Evolutionary conservation across 2,888 invertebrate genomes (phyloP).

Genomic region (Eretmocerus hayati): DNA sequence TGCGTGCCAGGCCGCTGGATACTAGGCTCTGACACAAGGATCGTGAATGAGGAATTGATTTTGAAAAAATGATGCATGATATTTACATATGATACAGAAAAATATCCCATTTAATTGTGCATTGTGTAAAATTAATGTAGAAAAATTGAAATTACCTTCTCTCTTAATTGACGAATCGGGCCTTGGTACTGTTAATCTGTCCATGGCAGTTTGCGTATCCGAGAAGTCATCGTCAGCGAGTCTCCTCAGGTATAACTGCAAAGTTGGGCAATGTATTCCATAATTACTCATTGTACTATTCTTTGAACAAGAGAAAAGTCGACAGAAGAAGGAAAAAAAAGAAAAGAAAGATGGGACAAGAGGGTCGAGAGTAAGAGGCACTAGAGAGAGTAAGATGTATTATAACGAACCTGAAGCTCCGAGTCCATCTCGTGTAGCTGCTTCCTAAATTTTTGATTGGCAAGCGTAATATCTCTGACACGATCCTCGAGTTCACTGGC

Average conservation of each 20-base stretch:
- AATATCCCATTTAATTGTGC: too few species aligned
- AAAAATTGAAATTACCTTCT: constrained; percentile 47
- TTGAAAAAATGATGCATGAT: too few species aligned
- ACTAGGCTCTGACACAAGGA: constrained; percentile 38
- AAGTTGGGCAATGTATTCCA: neutral
- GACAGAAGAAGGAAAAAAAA: neutral
- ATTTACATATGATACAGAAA: too few species aligned
- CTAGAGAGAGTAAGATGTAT: neutral
- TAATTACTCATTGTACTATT: neutral
- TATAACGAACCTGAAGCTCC: constrained; percentile 60
- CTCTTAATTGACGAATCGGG: constrained; percentile 41
- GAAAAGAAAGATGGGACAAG: neutral
- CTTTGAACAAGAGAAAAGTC: neutral
- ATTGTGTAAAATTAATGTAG: too few species aligned
- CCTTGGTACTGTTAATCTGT: constrained; percentile 42
- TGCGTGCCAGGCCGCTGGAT: constrained; percentile 37
- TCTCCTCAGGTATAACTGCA: constrained; percentile 61
- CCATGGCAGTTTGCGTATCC: constrained; percentile 40
- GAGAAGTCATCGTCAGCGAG: constrained; percentile 56
- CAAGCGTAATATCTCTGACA: constrained; percentile 73
- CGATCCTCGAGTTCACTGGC: constrained; percentile 77
- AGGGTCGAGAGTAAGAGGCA: neutral
- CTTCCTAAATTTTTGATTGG: constrained; percentile 77
- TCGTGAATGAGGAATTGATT: constrained; percentile 29
- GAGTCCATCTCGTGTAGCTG: constrained; percentile 78